phyloP scores from a whole-genome alignment of 2,113 vertebrate species.

The Seriola dumerili region DNA sequence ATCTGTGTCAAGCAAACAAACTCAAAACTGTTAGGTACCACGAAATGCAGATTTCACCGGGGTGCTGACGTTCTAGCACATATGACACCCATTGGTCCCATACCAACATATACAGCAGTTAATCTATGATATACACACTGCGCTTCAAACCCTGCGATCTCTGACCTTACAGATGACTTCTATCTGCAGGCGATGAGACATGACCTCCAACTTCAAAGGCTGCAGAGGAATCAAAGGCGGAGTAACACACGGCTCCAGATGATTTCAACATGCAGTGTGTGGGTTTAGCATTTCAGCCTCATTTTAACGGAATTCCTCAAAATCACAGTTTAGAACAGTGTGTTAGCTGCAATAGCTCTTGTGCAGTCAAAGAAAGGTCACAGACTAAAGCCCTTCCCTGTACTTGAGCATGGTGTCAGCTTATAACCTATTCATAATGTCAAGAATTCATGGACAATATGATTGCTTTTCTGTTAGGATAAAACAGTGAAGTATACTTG shows the following conservation, averaged over 20 bases:
- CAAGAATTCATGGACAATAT: too few species aligned
- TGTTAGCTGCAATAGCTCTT: neutral
- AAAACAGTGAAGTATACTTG: too few species aligned
- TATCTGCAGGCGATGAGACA: conserved; percentile 44
- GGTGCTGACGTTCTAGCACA: neutral
- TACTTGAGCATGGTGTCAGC: neutral
- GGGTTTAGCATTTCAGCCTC: neutral
- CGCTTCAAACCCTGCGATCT: conserved; percentile 27
- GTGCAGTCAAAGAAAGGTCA: neutral
- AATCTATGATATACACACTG: neutral
- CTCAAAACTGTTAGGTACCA: neutral
- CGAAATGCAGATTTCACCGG: conserved; percentile 16
- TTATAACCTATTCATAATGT: too few species aligned
- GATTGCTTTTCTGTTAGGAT: too few species aligned
- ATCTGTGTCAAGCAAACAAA: conserved; percentile 15
- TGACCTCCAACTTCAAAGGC: conserved; percentile 62
- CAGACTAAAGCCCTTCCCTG: neutral
- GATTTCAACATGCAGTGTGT: conserved; percentile 19
- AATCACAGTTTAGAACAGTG: neutral
- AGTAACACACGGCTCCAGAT: conserved; percentile 57
- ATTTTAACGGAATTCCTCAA: conserved; percentile 12
- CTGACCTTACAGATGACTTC: conserved; percentile 60
- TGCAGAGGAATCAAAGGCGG: conserved; percentile 50
- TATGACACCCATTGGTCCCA: conserved; percentile 4
- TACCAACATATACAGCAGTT: neutral